These are phyloP conservation scores for Benthosema pterotum DNA, from an alignment of 2,797 vertebrate genomes.

Conservation along the genomic window DNA sequence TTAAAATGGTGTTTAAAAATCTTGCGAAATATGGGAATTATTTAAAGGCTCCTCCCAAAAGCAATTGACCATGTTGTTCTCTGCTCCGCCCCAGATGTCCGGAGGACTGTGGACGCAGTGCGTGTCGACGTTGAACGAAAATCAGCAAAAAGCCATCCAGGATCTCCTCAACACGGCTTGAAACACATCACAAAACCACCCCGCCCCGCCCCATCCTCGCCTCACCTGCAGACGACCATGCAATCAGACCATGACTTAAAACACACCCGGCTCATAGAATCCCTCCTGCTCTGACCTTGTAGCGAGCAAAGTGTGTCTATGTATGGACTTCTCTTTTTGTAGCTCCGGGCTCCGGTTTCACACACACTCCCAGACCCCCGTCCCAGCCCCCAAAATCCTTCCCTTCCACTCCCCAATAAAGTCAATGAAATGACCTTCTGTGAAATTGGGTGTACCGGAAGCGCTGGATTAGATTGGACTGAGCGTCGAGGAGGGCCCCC, in stretches of 20 bases:
- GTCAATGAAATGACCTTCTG: too few relatives aligned
- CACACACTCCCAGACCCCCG: constrained; percentile 3
- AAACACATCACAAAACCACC: constrained; percentile 57
- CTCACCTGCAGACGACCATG: constrained; percentile 28
- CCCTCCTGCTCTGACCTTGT: constrained; percentile 61
- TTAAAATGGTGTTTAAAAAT: too few relatives aligned
- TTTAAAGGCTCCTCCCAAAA: not conserved
- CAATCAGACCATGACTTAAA: constrained; percentile 63
- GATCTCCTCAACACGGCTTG: constrained; percentile 94
- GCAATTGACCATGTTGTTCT: not conserved
- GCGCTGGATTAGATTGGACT: too few relatives aligned
- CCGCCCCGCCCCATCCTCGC: too few relatives aligned
- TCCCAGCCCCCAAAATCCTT: not conserved
- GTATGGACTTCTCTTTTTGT: constrained; percentile 38
- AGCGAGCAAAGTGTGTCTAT: constrained; percentile 39
- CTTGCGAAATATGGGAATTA: too few relatives aligned
- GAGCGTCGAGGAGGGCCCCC: not conserved
- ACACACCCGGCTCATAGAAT: constrained; percentile 53
- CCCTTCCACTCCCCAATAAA: too few relatives aligned
- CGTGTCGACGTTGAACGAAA: constrained; percentile 90
- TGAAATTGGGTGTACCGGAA: too few relatives aligned
- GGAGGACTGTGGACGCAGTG: constrained; percentile 95
- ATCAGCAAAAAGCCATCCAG: constrained; percentile 96
- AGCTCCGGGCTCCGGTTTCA: constrained; percentile 44
- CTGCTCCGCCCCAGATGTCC: constrained; percentile 82